These are phyloP conservation scores for Lasioglossum lativentre DNA, from an alignment of 2,888 invertebrate species.

Conservation along the genomic window DNA sequence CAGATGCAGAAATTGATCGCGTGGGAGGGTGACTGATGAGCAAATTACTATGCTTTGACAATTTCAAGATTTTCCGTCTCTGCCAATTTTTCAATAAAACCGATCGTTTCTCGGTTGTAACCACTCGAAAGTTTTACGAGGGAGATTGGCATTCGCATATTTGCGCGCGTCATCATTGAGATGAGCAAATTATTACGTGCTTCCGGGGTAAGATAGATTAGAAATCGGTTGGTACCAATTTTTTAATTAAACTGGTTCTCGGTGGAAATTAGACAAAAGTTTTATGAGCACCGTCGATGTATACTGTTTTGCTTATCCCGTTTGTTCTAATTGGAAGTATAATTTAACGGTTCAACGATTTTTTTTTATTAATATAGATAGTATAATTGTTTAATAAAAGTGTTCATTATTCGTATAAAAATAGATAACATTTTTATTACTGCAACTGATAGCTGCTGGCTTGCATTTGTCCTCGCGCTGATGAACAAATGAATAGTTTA, in stretches of 20 bases:
- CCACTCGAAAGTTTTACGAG: neutral
- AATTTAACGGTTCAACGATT: too few relatives aligned
- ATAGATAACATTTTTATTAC: too few relatives aligned
- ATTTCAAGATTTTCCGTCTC: neutral
- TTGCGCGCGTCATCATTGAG: neutral
- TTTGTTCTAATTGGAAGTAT: neutral
- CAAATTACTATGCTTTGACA: neutral
- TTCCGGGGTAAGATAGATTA: neutral
- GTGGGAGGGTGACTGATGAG: neutral
- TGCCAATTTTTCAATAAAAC: neutral
- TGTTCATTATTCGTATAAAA: too few relatives aligned
- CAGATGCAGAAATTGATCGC: neutral
- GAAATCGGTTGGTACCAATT: too few relatives aligned
- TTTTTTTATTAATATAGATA: too few relatives aligned
- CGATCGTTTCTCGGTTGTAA: neutral
- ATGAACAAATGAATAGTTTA: neutral
- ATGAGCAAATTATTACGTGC: neutral
- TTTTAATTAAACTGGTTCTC: neutral
- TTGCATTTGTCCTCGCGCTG: too few relatives aligned
- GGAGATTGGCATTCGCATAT: neutral
- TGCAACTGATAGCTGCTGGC: too few relatives aligned
- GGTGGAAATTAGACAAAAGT: neutral
- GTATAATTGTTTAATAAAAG: too few relatives aligned
- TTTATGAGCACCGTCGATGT: neutral
- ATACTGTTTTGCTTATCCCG: neutral